Evolutionary conservation across 2,113 vertebrate genomes (phyloP).

Genomic region (Urocolius indicus): DNA sequence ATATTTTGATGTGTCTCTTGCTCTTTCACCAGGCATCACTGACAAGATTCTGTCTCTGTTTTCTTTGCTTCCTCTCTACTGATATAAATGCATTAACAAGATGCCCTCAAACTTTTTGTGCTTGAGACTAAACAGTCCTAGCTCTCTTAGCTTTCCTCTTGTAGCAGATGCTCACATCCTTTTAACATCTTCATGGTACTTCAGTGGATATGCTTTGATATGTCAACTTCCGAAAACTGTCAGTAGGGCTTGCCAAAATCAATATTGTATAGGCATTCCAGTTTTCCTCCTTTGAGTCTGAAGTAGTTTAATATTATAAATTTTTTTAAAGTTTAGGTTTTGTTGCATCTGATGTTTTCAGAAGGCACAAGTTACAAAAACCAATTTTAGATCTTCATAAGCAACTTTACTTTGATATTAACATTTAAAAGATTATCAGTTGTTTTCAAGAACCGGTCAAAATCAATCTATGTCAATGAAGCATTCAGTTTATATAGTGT

Average conservation of each 20-base stretch:
- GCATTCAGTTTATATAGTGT: not conserved
- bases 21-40: not conserved
- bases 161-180: not conserved
- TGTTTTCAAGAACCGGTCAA: not conserved
- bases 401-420: not conserved
- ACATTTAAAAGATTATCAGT: not conserved
- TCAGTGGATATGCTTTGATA: not conserved
- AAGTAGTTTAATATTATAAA: not conserved
- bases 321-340: not conserved
- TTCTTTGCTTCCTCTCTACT: rapidly evolving
- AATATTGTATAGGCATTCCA: not conserved
- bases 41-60: not conserved
- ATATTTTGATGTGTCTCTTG: not conserved
- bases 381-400: not conserved
- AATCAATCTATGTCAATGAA: not conserved
- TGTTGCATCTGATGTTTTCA: not conserved
- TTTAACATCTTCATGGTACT: not conserved
- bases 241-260: not conserved
- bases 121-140: not conserved
- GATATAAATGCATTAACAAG: not conserved
- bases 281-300: not conserved
- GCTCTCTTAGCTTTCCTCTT: not conserved
- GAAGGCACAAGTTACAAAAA: not conserved
- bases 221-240: not conserved
- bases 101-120: not conserved